phyloP scores from a whole-genome alignment of 1,140 invertebrate species.

The Cherax quadricarinatus region DNA sequence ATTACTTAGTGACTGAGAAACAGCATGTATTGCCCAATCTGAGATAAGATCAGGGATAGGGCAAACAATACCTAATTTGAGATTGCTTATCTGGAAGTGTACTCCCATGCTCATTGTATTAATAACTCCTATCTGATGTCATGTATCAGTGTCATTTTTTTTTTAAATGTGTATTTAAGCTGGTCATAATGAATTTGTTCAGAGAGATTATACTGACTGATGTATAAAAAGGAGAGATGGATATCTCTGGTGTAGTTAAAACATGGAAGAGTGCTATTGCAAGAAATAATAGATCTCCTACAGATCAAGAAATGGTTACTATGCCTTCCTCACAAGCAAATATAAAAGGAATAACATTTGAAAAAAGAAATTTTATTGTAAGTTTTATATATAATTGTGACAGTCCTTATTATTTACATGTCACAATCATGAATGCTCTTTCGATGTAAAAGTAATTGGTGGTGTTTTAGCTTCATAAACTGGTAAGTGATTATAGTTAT shows the following conservation, averaged over 20 bases:
- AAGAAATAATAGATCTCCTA: neutral
- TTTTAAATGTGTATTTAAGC: neutral
- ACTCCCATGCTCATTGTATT: neutral
- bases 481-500: neutral
- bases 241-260: neutral
- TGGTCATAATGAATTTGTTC: neutral
- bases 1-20: neutral
- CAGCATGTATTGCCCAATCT: neutral
- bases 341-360: neutral
- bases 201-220: neutral
- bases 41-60: neutral
- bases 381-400: neutral
- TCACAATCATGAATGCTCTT: neutral
- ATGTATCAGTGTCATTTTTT: neutral
- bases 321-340: neutral
- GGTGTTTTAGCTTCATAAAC: neutral
- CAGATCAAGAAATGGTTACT: neutral
- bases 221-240: neutral
- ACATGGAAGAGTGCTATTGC: neutral
- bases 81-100: neutral
- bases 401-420: neutral
- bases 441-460: neutral
- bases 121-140: neutral
- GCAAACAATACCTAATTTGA: neutral
- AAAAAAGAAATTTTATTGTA: conserved; percentile 2